Evolutionary conservation across 2,888 invertebrate species (phyloP).

Genomic region (Doris montereyensis): DNA sequence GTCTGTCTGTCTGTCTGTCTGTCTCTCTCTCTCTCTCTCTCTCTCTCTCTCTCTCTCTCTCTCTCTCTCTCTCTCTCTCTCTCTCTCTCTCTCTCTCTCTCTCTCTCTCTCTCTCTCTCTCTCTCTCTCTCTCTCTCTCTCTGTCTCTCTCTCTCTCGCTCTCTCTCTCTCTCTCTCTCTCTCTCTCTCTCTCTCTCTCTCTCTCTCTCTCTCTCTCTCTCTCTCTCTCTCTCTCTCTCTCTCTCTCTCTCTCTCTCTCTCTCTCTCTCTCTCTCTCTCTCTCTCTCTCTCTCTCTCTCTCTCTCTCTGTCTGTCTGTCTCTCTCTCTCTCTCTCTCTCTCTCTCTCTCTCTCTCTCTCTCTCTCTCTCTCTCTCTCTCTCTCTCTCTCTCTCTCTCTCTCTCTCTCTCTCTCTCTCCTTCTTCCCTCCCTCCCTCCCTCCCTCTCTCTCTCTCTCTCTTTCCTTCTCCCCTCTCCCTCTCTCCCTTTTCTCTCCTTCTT

Average conservation of each 20-base stretch:
- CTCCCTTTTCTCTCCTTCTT: background rate
- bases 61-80: slow-evolving; percentile 33
- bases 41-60: slow-evolving; percentile 25
- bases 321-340: slow-evolving; percentile 15
- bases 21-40: background rate
- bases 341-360: slow-evolving; percentile 11
- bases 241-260: background rate
- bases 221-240: background rate
- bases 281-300: background rate
- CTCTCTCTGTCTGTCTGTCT: background rate
- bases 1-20: background rate
- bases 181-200: background rate
- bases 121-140: slow-evolving; percentile 33
- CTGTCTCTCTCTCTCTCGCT: too few species aligned
- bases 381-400: slow-evolving; percentile 3
- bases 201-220: background rate
- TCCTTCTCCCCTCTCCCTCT: slow-evolving; percentile 1
- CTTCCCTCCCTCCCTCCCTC: background rate
- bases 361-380: background rate
- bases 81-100: slow-evolving; percentile 35
- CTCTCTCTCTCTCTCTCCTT: slow-evolving; percentile 7
- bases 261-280: slow-evolving; percentile 9
- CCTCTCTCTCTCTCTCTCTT: slow-evolving; percentile 10
- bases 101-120: slow-evolving; percentile 34
- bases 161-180: too few species aligned